A percentile compares a stretch with the other conserved stretches of the same genome.
Evolutionary conservation across 2,888 invertebrate genomes (phyloP).

Genomic region (Crematogaster levior): DNA sequence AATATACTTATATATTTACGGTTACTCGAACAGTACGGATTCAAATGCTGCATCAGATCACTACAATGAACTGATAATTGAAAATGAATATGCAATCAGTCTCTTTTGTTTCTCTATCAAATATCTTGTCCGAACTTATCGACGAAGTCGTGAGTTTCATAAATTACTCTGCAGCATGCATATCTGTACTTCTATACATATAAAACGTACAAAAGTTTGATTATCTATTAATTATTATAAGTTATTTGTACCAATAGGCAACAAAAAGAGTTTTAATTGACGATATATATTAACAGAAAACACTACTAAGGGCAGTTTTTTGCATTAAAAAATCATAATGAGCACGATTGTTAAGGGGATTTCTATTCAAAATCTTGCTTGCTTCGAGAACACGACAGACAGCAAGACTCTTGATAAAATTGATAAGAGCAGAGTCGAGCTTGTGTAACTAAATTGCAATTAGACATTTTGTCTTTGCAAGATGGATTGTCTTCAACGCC

Average conservation of each 20-base stretch:
- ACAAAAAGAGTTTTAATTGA: conserved; percentile 15
- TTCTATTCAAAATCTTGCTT: conserved; percentile 68
- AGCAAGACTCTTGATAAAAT: conserved; percentile 94
- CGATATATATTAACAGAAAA: background rate
- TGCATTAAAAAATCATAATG: background rate
- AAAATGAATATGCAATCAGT: conserved; percentile 63
- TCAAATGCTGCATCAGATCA: conserved; percentile 57
- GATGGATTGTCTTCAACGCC: conserved; percentile 82
- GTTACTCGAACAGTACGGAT: conserved; percentile 44
- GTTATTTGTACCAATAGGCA: conserved; percentile 8
- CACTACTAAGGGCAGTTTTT: background rate
- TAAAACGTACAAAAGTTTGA: conserved; percentile 29
- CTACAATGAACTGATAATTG: conserved; percentile 30
- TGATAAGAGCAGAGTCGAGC: conserved; percentile 94
- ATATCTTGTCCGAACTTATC: background rate
- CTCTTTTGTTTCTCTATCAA: conserved; percentile 57
- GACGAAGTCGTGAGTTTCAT: background rate
- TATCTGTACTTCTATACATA: conserved; percentile 14
- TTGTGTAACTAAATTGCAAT: conserved; percentile 93
- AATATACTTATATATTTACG: conserved; percentile 43
- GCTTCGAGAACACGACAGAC: conserved; percentile 88
- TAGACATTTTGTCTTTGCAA: conserved; percentile 91
- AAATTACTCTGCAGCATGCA: conserved; percentile 19
- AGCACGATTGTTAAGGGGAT: background rate
- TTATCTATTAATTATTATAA: conserved; percentile 14